Percentiles rank a stretch among this genome's conserved stretches.
These are phyloP conservation scores for Seira ritae DNA, from an alignment of 2,888 invertebrate genomes.

Conservation along the genomic window DNA sequence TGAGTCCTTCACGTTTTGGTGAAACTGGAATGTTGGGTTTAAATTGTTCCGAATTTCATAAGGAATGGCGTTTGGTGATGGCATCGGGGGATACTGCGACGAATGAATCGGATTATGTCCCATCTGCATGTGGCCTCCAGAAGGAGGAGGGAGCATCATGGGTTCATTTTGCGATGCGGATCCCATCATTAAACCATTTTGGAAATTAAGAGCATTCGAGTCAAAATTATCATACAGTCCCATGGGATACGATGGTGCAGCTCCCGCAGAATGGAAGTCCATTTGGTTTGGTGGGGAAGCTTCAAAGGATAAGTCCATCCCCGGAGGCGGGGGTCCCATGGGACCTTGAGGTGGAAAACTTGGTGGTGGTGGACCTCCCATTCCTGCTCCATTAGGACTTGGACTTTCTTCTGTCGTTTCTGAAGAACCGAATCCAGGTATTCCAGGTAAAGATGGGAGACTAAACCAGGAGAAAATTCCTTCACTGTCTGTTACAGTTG, in stretches of 20 bases:
- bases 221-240: neutral
- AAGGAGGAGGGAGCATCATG: neutral
- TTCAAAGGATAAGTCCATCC: neutral
- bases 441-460: neutral
- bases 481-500: neutral
- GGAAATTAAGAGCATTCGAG: neutral
- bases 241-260: neutral
- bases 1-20: slow-evolving; percentile 47
- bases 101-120: neutral
- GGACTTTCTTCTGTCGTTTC: neutral
- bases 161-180: neutral
- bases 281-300: neutral
- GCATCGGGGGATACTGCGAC: neutral
- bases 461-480: slow-evolving; percentile 22
- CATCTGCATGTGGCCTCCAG: neutral
- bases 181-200: neutral
- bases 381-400: neutral
- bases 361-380: neutral
- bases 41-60: slow-evolving; percentile 31
- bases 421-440: slow-evolving; percentile 16
- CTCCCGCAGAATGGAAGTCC: neutral
- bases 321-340: neutral
- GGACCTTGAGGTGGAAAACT: slow-evolving; percentile 1
- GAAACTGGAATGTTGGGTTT: slow-evolving; percentile 42
- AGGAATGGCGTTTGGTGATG: slow-evolving; percentile 13